phyloP scores from a whole-genome alignment of 2,113 vertebrate genomes.

The Rynchops niger region DNA sequence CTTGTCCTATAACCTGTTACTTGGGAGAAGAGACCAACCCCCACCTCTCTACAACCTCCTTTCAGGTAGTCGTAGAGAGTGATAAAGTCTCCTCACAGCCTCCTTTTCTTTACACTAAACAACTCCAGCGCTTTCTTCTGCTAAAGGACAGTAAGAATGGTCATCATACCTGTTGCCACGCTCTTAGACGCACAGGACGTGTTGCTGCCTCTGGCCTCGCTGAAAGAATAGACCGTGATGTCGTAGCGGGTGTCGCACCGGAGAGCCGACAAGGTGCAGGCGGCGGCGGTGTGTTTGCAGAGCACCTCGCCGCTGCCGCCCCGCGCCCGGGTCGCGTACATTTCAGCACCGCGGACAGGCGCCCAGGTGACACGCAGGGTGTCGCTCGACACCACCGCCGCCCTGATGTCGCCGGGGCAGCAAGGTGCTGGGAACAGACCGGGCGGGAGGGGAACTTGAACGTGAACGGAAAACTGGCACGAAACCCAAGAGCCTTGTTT shows the following conservation, averaged over 20 bases:
- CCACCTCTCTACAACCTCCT: too few species aligned
- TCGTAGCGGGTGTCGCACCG: constrained; percentile 81
- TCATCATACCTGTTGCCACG: constrained; percentile 79
- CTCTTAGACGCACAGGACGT: constrained; percentile 71
- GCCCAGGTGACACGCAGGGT: constrained; percentile 85
- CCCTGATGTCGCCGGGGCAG: constrained; percentile 80
- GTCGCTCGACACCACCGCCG: constrained; percentile 80
- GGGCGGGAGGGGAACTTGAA: not conserved
- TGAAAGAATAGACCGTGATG: constrained; percentile 83
- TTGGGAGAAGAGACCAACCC: too few species aligned
- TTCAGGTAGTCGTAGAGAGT: too few species aligned
- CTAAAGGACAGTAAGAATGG: rapidly evolving
- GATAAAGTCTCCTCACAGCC: too few species aligned
- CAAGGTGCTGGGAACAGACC: constrained; percentile 83
- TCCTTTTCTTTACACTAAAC: too few species aligned
- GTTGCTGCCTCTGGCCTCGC: constrained; percentile 83
- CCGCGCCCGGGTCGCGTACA: constrained; percentile 81
- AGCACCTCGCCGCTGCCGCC: constrained; percentile 50
- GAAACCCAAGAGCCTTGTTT: not conserved
- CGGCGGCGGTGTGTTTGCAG: constrained; percentile 82
- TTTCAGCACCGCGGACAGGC: constrained; percentile 84
- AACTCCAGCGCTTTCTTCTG: not conserved
- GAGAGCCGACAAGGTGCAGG: constrained; percentile 85
- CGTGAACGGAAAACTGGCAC: not conserved
- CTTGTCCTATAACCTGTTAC: too few species aligned